Percentiles rank a stretch among this genome's conserved stretches.
Evolutionary conservation across 2,113 vertebrate species (phyloP).

Genomic region (Chamaea fasciata): DNA sequence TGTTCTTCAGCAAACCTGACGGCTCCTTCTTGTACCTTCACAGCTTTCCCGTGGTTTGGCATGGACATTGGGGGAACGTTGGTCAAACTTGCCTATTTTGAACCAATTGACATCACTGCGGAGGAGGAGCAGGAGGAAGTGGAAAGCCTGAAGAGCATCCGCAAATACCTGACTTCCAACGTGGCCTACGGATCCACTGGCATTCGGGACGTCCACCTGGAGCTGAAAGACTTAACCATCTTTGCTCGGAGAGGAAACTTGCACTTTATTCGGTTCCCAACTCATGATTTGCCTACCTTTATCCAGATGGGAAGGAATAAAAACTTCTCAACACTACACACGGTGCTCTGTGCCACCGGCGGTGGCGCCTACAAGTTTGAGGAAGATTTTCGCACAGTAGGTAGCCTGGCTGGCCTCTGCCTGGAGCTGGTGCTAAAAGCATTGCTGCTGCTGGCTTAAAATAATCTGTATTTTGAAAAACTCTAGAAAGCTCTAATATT

Average conservation of each 20-base stretch:
- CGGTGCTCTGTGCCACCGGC: constrained; percentile 82
- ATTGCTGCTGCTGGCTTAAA: neutral
- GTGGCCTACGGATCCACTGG: constrained; percentile 83
- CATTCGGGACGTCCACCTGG: constrained; percentile 80
- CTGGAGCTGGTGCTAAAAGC: neutral
- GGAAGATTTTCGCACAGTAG: constrained; percentile 83
- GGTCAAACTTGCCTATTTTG: constrained; percentile 81
- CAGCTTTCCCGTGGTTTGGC: constrained; percentile 84
- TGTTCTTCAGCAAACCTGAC: neutral
- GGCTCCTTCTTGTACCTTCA: neutral
- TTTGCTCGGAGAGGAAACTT: constrained; percentile 79
- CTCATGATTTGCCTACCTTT: constrained; percentile 82
- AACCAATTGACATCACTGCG: constrained; percentile 82
- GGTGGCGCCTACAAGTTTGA: constrained; percentile 84
- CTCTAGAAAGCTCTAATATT: neutral
- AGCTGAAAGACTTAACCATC: constrained; percentile 77
- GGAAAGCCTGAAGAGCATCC: constrained; percentile 84
- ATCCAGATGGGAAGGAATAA: constrained; percentile 84
- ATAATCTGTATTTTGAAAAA: neutral
- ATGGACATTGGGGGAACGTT: constrained; percentile 83
- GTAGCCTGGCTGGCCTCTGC: constrained; percentile 7
- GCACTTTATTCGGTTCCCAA: constrained; percentile 84
- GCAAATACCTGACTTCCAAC: constrained; percentile 80
- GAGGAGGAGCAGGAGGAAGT: constrained; percentile 84
- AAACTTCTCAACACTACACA: constrained; percentile 82